phyloP scores from a whole-genome alignment of 1,140 invertebrate species.

The Drosophila navojoa region DNA sequence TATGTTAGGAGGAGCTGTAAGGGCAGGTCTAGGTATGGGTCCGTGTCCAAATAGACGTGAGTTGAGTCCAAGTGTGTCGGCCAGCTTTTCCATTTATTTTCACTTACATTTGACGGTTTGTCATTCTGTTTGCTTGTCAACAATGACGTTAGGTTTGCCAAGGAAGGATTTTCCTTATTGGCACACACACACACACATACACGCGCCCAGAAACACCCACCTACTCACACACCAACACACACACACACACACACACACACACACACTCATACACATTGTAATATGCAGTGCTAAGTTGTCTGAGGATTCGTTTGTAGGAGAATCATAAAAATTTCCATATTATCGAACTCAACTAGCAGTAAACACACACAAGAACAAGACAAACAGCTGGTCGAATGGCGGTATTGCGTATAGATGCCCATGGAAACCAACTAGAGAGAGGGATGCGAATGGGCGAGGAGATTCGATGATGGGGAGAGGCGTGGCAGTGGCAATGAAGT shows the following conservation, averaged over 20 bases:
- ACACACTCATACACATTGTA: slow-evolving; percentile 15
- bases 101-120: slow-evolving; percentile 52
- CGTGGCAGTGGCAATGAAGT: not conserved
- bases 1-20: not conserved
- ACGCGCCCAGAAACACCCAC: not conserved
- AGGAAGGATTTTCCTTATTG: slow-evolving; percentile 31
- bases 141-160: slow-evolving; percentile 48
- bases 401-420: slow-evolving; percentile 1
- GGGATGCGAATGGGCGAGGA: not conserved
- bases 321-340: slow-evolving; percentile 77
- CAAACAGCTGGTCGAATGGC: not conserved
- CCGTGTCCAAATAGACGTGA: not conserved
- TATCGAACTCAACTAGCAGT: slow-evolving; percentile 65
- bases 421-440: slow-evolving; percentile 5
- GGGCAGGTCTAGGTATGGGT: slow-evolving; percentile 37
- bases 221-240: no score
- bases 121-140: slow-evolving; percentile 63
- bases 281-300: slow-evolving; percentile 47
- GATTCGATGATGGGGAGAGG: not conserved
- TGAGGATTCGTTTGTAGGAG: slow-evolving; percentile 65
- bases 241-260: not conserved
- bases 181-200: slow-evolving; percentile 14
- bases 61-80: slow-evolving; percentile 14
- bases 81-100: slow-evolving; percentile 63
- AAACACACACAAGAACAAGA: slow-evolving; percentile 1